phyloP scores from a whole-genome alignment of 2,113 vertebrate genomes.

The Elgaria multicarinata region DNA sequence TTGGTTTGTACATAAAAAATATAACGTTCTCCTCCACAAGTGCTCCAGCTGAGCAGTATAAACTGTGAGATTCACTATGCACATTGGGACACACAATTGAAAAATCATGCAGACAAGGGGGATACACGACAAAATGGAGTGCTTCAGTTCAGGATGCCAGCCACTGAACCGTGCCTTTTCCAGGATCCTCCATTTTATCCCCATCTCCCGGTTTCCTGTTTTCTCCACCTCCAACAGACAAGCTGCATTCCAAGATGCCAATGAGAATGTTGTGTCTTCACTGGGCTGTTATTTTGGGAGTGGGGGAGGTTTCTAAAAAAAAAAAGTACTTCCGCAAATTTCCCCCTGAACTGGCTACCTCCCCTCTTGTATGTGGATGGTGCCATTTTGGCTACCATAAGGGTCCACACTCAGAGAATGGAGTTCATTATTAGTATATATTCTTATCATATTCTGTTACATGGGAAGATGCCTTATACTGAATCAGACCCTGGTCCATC shows the following conservation, averaged over 20 bases:
- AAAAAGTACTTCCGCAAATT: background rate
- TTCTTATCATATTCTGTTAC: too few species aligned
- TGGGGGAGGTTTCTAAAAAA: background rate
- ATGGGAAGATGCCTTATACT: too few species aligned
- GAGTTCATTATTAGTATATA: background rate
- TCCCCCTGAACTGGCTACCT: background rate
- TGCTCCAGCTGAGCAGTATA: background rate
- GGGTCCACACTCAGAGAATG: background rate
- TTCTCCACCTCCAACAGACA: background rate
- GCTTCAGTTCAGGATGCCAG: background rate
- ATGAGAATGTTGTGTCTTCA: background rate
- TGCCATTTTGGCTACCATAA: background rate
- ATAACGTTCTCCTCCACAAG: background rate
- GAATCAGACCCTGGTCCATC: background rate
- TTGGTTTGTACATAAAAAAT: background rate
- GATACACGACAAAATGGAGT: background rate
- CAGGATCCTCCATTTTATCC: too few species aligned
- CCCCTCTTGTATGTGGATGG: background rate
- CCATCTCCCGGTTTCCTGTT: background rate
- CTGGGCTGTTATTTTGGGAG: background rate
- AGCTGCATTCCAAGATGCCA: background rate
- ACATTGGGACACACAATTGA: background rate
- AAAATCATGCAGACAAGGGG: background rate
- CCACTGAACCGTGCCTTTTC: background rate
- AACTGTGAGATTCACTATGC: background rate